phyloP scores from a whole-genome alignment of 2,113 vertebrate species.

The Callopanchax toddi region DNA sequence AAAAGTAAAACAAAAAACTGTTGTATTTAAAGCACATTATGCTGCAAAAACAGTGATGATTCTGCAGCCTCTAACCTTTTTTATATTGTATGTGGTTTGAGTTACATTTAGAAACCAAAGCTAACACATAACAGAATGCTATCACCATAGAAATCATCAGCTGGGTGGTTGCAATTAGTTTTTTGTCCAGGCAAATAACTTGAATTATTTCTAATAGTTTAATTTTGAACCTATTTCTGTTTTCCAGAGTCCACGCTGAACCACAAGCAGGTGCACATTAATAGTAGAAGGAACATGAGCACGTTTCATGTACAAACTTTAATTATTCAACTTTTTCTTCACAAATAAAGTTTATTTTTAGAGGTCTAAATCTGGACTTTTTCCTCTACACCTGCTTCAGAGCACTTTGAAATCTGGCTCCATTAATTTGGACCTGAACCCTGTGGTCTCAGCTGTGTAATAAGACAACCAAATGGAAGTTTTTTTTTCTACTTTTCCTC shows the following conservation, averaged over 20 bases:
- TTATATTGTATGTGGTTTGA: no score
- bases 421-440: constrained; percentile 3
- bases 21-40: no score
- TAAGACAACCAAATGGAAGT: constrained; percentile 4
- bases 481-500: background rate
- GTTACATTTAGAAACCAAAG: background rate
- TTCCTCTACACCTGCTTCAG: background rate
- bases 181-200: no score
- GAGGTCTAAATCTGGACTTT: background rate
- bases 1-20: no score
- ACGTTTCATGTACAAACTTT: background rate
- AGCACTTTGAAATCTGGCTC: background rate
- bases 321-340: background rate
- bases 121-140: background rate
- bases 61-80: no score
- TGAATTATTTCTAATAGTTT: no score
- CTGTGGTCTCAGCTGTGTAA: constrained; percentile 1
- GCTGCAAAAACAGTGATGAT: no score
- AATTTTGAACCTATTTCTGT: background rate
- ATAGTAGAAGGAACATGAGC: background rate
- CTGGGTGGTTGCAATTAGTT: no score
- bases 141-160: background rate
- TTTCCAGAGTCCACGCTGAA: background rate
- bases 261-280: background rate
- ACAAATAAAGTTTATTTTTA: background rate